phyloP scores from a whole-genome alignment of 1,140 invertebrate species.

The Halotydeus destructor region DNA sequence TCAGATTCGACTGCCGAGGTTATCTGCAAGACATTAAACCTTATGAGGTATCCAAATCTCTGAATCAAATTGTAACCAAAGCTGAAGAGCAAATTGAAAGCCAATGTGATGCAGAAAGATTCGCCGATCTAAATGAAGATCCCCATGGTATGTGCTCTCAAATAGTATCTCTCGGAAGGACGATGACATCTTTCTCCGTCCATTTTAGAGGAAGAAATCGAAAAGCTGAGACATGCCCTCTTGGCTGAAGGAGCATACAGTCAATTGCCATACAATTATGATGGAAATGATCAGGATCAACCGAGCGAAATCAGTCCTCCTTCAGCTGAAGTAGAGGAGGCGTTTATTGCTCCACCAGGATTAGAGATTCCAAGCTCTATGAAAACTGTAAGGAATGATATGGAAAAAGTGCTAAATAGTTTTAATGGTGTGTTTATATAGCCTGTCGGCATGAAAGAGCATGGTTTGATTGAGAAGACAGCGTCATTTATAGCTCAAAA shows the following conservation, averaged over 20 bases:
- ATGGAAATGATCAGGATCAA: too few species aligned
- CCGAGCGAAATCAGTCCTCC: too few species aligned
- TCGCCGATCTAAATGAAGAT: conserved; percentile 58
- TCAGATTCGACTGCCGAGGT: conserved; percentile 82
- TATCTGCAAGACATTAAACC: conserved; percentile 52
- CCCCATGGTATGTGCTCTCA: conserved; percentile 35
- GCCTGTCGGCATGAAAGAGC: conserved; percentile 76
- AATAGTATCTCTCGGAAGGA: conserved; percentile 2
- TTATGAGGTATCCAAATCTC: conserved; percentile 34
- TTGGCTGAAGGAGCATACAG: conserved; percentile 43
- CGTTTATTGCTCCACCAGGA: too few species aligned
- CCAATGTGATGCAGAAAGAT: conserved; percentile 72
- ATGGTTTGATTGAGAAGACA: conserved; percentile 89
- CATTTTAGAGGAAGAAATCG: conserved; percentile 64
- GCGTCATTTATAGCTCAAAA: conserved; percentile 78
- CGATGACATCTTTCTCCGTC: conserved; percentile 1
- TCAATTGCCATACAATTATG: conserved; percentile 62
- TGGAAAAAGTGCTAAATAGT: too few species aligned
- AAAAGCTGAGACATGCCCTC: conserved; percentile 51
- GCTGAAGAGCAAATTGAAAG: conserved; percentile 60
- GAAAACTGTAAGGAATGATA: too few species aligned
- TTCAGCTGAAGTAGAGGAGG: too few species aligned
- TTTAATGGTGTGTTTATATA: conserved; percentile 33
- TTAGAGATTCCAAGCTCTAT: too few species aligned
- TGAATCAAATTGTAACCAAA: conserved; percentile 34